phyloP scores from a whole-genome alignment of 2,888 invertebrate species.

The Nyleta sp. region DNA sequence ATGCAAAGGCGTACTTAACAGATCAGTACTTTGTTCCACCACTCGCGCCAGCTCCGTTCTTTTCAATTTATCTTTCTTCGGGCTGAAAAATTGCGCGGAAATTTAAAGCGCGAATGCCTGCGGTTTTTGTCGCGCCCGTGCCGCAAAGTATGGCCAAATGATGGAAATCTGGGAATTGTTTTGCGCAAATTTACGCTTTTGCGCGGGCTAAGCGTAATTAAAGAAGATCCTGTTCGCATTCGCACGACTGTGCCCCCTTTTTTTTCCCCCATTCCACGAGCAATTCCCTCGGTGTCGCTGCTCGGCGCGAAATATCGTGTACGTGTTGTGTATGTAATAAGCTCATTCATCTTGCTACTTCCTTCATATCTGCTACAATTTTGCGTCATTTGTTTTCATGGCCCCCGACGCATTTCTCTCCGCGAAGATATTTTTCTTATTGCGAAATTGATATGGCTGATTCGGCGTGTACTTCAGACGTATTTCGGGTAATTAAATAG shows the following conservation, averaged over 20 bases:
- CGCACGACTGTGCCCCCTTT: background rate
- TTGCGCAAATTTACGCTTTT: constrained; percentile 8
- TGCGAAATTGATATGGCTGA: constrained; percentile 20
- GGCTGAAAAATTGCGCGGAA: no score
- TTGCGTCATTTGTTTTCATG: constrained; percentile 49
- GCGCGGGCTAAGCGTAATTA: constrained; percentile 11
- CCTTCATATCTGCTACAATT: constrained; percentile 46
- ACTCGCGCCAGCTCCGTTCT: constrained; percentile 5
- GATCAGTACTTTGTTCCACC: background rate
- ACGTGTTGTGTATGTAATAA: constrained; percentile 57
- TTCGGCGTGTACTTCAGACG: background rate
- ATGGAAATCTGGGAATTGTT: background rate
- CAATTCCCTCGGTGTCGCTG: constrained; percentile 36
- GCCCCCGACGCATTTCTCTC: constrained; percentile 26
- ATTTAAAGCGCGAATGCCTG: no score
- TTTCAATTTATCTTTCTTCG: constrained; percentile 32
- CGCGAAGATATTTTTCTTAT: constrained; percentile 20
- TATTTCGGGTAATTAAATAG: constrained; percentile 7
- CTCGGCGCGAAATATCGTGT: constrained; percentile 31
- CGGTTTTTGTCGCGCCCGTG: no score
- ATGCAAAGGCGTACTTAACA: no score
- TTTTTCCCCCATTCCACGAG: no score
- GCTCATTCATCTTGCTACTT: constrained; percentile 50
- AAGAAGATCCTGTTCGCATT: constrained; percentile 1
- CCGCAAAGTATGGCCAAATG: background rate